A percentile compares a stretch with the other conserved stretches of the same genome.
These are phyloP conservation scores for Herminia tarsipennalis DNA, from an alignment of 2,888 invertebrate species.

Conservation along the genomic window DNA sequence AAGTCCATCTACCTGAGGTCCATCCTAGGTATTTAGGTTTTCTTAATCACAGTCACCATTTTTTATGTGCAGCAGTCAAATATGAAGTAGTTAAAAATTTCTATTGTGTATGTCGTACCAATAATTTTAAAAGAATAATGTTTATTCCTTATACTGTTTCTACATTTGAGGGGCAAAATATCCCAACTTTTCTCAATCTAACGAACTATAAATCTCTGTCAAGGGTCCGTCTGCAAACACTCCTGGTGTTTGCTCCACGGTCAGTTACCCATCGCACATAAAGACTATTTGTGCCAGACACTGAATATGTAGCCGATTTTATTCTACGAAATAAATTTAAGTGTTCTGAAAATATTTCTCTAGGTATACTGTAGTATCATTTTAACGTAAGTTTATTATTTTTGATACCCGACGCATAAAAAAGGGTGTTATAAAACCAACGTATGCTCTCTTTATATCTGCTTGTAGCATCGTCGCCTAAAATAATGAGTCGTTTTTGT, in stretches of 20 bases:
- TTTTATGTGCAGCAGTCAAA: too few relatives aligned
- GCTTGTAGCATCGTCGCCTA: too few relatives aligned
- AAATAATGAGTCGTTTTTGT: too few relatives aligned
- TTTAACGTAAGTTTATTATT: not conserved
- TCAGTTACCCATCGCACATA: conserved; percentile 79
- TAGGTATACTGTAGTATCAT: not conserved
- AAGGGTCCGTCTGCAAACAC: conserved; percentile 50
- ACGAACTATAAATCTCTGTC: conserved; percentile 65
- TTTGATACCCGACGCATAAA: too few relatives aligned
- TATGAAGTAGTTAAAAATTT: too few relatives aligned
- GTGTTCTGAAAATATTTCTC: not conserved
- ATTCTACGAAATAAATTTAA: not conserved
- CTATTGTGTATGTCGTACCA: too few relatives aligned
- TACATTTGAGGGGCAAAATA: not conserved
- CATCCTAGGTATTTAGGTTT: too few relatives aligned
- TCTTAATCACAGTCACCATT: too few relatives aligned
- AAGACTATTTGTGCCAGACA: conserved; percentile 65
- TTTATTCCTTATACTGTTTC: not conserved
- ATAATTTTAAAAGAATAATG: too few relatives aligned
- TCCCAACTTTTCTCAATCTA: conserved; percentile 37
- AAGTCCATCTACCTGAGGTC: too few relatives aligned
- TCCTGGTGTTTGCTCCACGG: conserved; percentile 76
- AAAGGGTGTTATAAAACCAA: too few relatives aligned
- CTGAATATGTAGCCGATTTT: conserved; percentile 2
- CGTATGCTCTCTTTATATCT: too few relatives aligned